Evolutionary conservation across 2,888 invertebrate species (phyloP), one percentile per base, ranked within the genome.

Genomic region (Plebejus melissa): DNA sequence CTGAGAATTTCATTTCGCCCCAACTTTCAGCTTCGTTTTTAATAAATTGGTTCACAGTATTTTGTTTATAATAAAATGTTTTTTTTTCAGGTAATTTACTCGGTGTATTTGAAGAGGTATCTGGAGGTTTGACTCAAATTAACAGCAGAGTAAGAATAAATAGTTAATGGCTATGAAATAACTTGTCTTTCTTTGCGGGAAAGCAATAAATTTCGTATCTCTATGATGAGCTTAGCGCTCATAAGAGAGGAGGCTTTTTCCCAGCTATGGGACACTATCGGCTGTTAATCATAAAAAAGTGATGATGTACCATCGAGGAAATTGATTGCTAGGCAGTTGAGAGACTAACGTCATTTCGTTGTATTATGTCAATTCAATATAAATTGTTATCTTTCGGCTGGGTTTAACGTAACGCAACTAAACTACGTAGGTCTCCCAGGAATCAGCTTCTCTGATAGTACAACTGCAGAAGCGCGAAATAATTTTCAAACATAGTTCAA

Each of bases 1-100:
- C 71, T 38, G 46, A 9, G 71, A 71, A 71, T 71, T 71, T 71
- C n/a, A 50, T 22, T 71, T 71, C 60, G 28, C 11, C 28, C 11
- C 22, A 28, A 60, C 60, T 60, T 60, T 60, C 60, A 60, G 60
- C n/a, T 28, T 60, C 60, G 60, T 28, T 60, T 60, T 60, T 60
- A 9, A 60, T 60, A 60, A 7, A 28, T 60, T 9, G 60, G 22
- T 60, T 60, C 3, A 22, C 7, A 60, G 60, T 7, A 60, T 60
- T 60, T 28, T 9, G 60, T 70, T 7, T n/a, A 9, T 70, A 70
- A 70, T 70, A 1, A 70, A 16, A 41, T n/a, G 4, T n/a, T 41
- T 70, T 70, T 41, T 41, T 70, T 70, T 41, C 70, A 70, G 70
- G 70, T 70, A 70, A 38, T 38, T 69, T 3, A n/a, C 41, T 41